These are phyloP conservation scores for Holacanthus passer DNA, from an alignment of 2,113 vertebrate genomes.

Conservation along the genomic window DNA sequence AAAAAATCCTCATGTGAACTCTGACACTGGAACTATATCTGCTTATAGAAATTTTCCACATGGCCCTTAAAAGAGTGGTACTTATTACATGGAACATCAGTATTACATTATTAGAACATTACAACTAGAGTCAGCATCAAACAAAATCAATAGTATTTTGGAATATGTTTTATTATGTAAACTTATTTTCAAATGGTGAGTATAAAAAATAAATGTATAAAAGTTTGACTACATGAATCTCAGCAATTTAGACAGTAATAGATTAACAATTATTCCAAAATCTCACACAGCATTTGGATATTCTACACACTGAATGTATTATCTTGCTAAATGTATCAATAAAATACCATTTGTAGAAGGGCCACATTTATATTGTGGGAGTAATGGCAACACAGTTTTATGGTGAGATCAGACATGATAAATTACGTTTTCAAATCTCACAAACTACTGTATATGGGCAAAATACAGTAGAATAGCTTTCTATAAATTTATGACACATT, in stretches of 20 bases:
- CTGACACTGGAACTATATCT: background rate
- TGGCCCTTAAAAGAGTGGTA: background rate
- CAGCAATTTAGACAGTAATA: conserved; percentile 19
- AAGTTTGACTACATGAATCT: background rate
- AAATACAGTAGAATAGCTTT: background rate
- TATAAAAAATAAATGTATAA: conserved; percentile 42
- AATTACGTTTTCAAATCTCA: background rate
- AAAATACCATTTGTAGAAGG: background rate
- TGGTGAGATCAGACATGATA: background rate
- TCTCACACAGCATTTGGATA: conserved; percentile 34
- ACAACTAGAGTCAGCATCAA: background rate
- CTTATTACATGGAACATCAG: background rate
- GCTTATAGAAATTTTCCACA: background rate
- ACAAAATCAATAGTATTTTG: background rate
- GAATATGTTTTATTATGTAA: conserved; percentile 50
- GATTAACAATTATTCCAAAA: background rate
- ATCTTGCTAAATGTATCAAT: background rate
- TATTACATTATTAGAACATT: background rate
- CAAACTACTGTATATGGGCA: background rate
- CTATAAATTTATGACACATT: background rate
- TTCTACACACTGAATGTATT: background rate
- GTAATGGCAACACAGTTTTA: background rate
- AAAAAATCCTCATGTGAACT: background rate
- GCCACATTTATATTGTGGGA: background rate
- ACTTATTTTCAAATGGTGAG: conserved; percentile 18